Percentiles rank a stretch among this genome's conserved stretches.
These are phyloP conservation scores for Ophion costatus DNA, from an alignment of 2,888 invertebrate species.

Conservation along the genomic window DNA sequence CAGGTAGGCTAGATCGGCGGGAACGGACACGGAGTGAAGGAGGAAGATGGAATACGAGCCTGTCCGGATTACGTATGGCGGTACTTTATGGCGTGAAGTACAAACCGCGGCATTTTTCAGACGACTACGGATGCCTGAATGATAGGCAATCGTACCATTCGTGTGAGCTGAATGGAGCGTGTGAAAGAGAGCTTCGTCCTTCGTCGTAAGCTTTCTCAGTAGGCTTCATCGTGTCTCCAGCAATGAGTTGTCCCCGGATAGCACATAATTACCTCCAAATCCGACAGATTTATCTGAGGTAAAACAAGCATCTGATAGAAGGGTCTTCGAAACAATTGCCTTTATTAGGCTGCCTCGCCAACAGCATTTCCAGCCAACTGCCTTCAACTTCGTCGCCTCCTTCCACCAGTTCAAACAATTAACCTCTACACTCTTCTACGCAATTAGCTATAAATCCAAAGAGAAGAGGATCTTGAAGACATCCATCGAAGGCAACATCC, in stretches of 20 bases:
- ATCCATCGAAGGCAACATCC: too few relatives aligned
- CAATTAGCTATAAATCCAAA: too few relatives aligned
- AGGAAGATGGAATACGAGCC: constrained; percentile 31
- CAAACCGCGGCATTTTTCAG: constrained; percentile 44
- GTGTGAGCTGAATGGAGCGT: not conserved
- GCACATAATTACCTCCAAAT: too few relatives aligned
- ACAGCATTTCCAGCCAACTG: too few relatives aligned
- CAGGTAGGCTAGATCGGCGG: not conserved
- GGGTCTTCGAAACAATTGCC: too few relatives aligned
- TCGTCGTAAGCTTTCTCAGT: not conserved
- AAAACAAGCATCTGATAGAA: too few relatives aligned
- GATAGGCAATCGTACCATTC: constrained; percentile 3
- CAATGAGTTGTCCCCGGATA: not conserved
- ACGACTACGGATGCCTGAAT: not conserved
- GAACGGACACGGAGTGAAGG: constrained; percentile 25
- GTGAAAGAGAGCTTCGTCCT: not conserved
- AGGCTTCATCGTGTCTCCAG: not conserved
- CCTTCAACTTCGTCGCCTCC: too few relatives aligned
- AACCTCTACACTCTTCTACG: too few relatives aligned
- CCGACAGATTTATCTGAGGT: too few relatives aligned
- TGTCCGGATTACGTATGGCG: constrained; percentile 67
- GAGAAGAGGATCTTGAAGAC: too few relatives aligned
- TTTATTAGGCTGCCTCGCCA: too few relatives aligned
- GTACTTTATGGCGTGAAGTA: constrained; percentile 75
- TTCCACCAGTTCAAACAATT: too few relatives aligned